Evolutionary conservation across 2,113 vertebrate species (phyloP).

Genomic region (Rhabdornis inornatus): DNA sequence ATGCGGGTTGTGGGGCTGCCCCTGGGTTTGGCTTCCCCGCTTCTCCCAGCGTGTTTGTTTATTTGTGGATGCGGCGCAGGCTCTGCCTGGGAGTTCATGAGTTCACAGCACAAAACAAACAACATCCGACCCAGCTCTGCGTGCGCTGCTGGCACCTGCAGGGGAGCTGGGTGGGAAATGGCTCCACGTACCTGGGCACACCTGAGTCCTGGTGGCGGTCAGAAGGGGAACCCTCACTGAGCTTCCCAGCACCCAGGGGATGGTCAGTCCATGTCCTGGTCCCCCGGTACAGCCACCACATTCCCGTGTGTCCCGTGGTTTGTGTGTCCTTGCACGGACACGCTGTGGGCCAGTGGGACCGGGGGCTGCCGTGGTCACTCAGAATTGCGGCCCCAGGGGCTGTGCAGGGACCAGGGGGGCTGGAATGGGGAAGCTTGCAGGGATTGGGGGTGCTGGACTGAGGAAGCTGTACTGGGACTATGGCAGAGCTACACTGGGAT

Average conservation of each 20-base stretch:
- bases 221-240: not conserved
- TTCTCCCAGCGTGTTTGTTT: constrained; percentile 21
- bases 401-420: not conserved
- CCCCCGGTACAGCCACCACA: accelerated
- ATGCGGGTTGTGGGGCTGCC: not conserved
- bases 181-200: accelerated
- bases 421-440: not conserved
- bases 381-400: not conserved
- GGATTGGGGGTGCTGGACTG: not conserved
- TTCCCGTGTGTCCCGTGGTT: accelerated
- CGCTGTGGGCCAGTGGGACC: accelerated
- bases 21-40: not conserved
- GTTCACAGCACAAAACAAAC: constrained; percentile 15
- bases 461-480: not conserved
- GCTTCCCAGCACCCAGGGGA: not conserved
- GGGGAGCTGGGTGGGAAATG: not conserved
- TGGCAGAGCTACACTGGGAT: not conserved
- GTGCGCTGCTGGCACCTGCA: accelerated
- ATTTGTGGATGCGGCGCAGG: not conserved
- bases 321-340: accelerated
- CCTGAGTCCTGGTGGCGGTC: not conserved
- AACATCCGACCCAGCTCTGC: not conserved
- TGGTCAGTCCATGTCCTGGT: not conserved
- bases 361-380: not conserved
- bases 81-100: not conserved